A percentile compares a stretch with the other conserved stretches of the same genome.
These are phyloP conservation scores for Clitarchus hookeri DNA, from an alignment of 2,888 invertebrate species.

Conservation along the genomic window DNA sequence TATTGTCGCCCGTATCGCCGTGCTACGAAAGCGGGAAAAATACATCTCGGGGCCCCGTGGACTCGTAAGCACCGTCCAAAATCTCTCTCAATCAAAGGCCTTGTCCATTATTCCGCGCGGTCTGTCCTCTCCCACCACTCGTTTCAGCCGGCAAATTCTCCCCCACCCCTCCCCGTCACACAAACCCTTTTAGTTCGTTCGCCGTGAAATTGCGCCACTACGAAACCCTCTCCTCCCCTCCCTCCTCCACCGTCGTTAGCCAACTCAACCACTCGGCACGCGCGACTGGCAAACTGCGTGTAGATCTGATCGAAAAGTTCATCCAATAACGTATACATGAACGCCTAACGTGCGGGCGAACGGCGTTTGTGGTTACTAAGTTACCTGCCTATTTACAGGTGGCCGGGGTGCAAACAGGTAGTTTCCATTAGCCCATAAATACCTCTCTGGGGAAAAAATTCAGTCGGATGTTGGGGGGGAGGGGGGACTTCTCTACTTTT, in stretches of 20 bases:
- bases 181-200: not conserved
- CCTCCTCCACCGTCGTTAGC: not conserved
- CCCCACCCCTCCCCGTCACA: no score
- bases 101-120: no score
- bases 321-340: constrained; percentile 14
- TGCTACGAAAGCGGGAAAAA: no score
- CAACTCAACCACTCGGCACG: not conserved
- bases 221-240: not conserved
- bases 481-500: no score
- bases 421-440: not conserved
- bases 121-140: no score
- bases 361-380: not conserved
- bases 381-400: not conserved
- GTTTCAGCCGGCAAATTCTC: no score
- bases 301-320: not conserved
- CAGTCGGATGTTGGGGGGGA: no score
- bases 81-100: no score
- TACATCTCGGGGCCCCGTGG: no score
- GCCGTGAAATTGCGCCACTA: constrained; percentile 2
- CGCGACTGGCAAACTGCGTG: not conserved
- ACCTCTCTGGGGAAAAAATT: not conserved
- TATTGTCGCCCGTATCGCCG: no score
- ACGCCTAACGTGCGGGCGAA: not conserved
- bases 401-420: not conserved
- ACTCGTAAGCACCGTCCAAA: no score